A percentile compares a stretch with the other conserved stretches of the same genome.
phyloP scores from a whole-genome alignment of 2,888 invertebrate genomes.

The Mamestra brassicae region DNA sequence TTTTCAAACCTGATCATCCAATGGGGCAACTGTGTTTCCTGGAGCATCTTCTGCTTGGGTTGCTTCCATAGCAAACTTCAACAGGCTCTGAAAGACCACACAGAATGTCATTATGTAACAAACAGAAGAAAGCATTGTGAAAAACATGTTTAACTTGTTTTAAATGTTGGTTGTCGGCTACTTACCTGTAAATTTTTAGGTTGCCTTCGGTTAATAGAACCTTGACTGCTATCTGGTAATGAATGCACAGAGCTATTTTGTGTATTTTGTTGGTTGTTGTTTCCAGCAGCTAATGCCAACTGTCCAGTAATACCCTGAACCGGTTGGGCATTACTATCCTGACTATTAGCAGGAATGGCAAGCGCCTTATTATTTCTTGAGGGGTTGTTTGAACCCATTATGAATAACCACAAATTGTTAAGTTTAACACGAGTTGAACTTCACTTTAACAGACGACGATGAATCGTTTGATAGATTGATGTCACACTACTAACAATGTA shows the following conservation, averaged over 20 bases:
- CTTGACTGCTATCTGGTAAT: background rate
- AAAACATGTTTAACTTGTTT: background rate
- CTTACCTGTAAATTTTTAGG: slow-evolving; percentile 84
- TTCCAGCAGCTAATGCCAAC: slow-evolving; percentile 57
- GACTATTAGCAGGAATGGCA: slow-evolving; percentile 71
- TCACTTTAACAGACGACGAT: slow-evolving; percentile 6
- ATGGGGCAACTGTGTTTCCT: slow-evolving; percentile 85
- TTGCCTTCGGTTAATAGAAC: slow-evolving; percentile 73
- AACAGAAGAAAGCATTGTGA: background rate
- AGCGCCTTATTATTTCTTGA: slow-evolving; percentile 66
- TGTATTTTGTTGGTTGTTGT: slow-evolving; percentile 65
- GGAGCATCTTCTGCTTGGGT: slow-evolving; percentile 91
- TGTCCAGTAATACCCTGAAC: slow-evolving; percentile 1
- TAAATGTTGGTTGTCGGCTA: no score
- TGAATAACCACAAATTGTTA: slow-evolving; percentile 34
- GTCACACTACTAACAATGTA: slow-evolving; percentile 8
- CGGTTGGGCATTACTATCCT: slow-evolving; percentile 39
- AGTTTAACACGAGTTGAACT: slow-evolving; percentile 9
- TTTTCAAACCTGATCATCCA: slow-evolving; percentile 92
- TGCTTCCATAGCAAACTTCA: slow-evolving; percentile 93
- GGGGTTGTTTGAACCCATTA: slow-evolving; percentile 80
- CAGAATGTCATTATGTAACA: background rate
- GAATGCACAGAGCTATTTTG: slow-evolving; percentile 35
- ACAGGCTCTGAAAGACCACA: slow-evolving; percentile 88
- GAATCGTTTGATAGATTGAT: slow-evolving; percentile 8